Base-by-base conservation (phyloP, 2,888 invertebrate genomes). In the Corbicula japonica region DNA sequence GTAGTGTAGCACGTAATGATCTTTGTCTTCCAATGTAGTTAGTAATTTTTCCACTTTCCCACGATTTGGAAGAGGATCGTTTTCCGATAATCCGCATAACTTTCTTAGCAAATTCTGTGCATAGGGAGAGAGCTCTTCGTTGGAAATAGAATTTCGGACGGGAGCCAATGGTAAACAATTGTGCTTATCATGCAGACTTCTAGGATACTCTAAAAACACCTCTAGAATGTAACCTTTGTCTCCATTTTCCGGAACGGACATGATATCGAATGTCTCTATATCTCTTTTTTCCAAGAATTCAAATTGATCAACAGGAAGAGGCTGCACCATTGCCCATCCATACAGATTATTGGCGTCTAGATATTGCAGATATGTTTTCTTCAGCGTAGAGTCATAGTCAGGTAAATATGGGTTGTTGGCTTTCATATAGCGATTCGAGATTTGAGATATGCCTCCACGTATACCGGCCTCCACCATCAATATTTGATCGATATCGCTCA, bases 251-350 rank as follows among this genome's bases (percentile, higher is more conserved):
- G 62, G 26, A 21, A 72, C 23, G 6, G 10, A 34, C 34, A 46
- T 32, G 34, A 71, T 50, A 26, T 74, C 50, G n/a, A 73, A 65
- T 30, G 18, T 41, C 50, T 83, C 60, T 34, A 58, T 61, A 30
- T 58, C n/a, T n/a, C n/a, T n/a, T n/a, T n/a, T n/a, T 12, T 6
- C 3, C 34, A 58, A 5, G 28, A 58, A 58, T 21, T 28, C 5
- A 76, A 91, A 90, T 12, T 83, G 75, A n/a, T 75, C 77, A 58
- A 69, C 66, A 28, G 91, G 90, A 62, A 91, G 58, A 5, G 78
- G 78, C 72, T 89, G 85, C 58, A 54, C 54, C 86, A 91, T 87
- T 34, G 87, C 87, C 32, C 26, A 62, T 76, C 86, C 66, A 44
- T 77, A 77, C 1, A 77, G 44, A 32, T 73, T 77, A n/a, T 72